Percentiles rank a stretch among this genome's conserved stretches.
Evolutionary conservation across 1,140 invertebrate species (phyloP).

Genomic region (Micrasema longulum): DNA sequence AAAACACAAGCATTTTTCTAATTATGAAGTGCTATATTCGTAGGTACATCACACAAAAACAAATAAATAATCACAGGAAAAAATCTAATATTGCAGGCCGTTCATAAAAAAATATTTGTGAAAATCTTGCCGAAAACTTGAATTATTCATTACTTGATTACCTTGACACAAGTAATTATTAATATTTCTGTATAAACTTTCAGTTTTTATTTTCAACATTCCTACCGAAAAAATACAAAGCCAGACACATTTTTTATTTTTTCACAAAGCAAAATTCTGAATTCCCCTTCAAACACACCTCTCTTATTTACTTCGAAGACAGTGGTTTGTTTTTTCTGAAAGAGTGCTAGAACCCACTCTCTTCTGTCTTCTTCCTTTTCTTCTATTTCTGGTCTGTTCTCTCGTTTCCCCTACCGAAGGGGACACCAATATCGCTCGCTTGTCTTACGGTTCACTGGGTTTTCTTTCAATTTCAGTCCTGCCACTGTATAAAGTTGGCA

Average conservation of each 20-base stretch:
- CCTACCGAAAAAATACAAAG: background rate
- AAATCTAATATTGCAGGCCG: no score
- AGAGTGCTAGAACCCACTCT: background rate
- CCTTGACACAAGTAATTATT: background rate
- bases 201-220: no score
- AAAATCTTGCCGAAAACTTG: background rate
- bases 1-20: no score
- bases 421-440: constrained; percentile 65
- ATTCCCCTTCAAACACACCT: constrained; percentile 12
- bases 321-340: constrained; percentile 34
- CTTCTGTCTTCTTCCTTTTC: constrained; percentile 6
- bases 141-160: background rate
- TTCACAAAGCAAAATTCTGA: constrained; percentile 7
- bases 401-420: constrained; percentile 23
- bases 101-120: background rate
- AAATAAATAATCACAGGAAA: no score
- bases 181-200: no score
- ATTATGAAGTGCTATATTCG: no score
- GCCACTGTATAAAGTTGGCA: constrained; percentile 31
- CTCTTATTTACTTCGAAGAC: constrained; percentile 23
- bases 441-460: constrained; percentile 70
- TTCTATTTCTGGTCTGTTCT: background rate
- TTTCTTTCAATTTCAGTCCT: constrained; percentile 70
- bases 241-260: constrained; percentile 5
- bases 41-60: no score